A percentile compares a stretch with the other conserved stretches of the same genome.
Evolutionary conservation across 2,888 invertebrate genomes (phyloP).

Genomic region (Chorisops tibialis): DNA sequence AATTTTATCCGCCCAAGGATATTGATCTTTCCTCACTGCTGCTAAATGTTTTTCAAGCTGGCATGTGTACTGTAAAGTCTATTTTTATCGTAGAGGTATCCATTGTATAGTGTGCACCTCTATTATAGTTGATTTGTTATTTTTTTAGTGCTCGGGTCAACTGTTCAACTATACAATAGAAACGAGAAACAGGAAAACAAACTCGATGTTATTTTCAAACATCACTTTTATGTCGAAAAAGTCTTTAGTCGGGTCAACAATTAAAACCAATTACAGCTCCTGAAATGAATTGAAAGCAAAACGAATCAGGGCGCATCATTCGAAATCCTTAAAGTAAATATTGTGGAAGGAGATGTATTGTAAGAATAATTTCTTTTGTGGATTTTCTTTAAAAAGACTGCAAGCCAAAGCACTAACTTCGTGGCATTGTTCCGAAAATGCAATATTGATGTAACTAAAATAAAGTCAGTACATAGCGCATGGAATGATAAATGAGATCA

Average conservation of each 20-base stretch:
- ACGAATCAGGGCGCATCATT: slow-evolving; percentile 21
- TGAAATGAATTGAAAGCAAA: slow-evolving; percentile 15
- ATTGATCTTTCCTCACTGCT: too few relatives aligned
- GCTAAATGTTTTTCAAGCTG: slow-evolving; percentile 13
- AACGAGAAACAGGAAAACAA: slow-evolving; percentile 19
- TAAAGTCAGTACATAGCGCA: too few relatives aligned
- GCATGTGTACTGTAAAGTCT: background rate
- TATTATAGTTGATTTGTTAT: too few relatives aligned
- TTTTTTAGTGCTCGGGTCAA: background rate
- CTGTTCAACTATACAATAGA: slow-evolving; percentile 11
- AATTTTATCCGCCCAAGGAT: too few relatives aligned
- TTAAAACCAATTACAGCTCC: slow-evolving; percentile 20
- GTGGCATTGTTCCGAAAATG: too few relatives aligned
- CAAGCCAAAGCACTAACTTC: too few relatives aligned
- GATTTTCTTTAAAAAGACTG: too few relatives aligned
- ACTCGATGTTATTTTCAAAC: slow-evolving; percentile 23
- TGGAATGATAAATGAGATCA: too few relatives aligned
- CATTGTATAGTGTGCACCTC: too few relatives aligned
- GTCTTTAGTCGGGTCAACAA: slow-evolving; percentile 10
- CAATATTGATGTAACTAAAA: too few relatives aligned
- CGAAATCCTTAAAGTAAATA: slow-evolving; percentile 22
- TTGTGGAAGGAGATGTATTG: slow-evolving; percentile 3
- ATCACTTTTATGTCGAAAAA: slow-evolving; percentile 15
- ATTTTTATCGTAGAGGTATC: background rate
- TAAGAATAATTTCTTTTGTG: background rate